These are phyloP conservation scores for Sycon ciliatum DNA, from an alignment of 37 sponge, comb jelly and placozoan species.

Conservation along the genomic window DNA sequence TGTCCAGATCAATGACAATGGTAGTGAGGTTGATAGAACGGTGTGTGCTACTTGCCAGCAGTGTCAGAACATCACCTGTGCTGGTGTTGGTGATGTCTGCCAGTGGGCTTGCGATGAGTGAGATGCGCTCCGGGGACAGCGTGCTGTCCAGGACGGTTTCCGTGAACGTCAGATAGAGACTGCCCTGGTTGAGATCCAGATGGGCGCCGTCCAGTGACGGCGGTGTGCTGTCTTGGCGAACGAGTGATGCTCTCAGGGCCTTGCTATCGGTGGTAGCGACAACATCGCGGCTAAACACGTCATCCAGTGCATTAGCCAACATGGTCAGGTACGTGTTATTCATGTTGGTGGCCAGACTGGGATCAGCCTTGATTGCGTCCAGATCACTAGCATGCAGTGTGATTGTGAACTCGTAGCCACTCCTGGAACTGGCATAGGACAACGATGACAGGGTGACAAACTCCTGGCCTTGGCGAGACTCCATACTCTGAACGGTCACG, in stretches of 20 bases:
- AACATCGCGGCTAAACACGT: not conserved
- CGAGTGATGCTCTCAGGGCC: not conserved
- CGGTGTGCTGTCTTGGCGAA: slow-evolving; percentile 32
- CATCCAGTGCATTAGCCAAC: not conserved
- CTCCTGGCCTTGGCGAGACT: not conserved
- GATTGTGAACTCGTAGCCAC: slow-evolving; percentile 51
- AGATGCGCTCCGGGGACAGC: no score
- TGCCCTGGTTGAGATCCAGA: slow-evolving; percentile 54
- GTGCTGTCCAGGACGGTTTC: slow-evolving; percentile 61
- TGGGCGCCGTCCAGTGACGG: slow-evolving; percentile 51
- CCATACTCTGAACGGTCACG: slow-evolving; percentile 2
- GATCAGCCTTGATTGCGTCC: slow-evolving; percentile 57
- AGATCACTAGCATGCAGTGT: slow-evolving; percentile 45
- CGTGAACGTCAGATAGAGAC: slow-evolving; percentile 47
- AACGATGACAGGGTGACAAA: not conserved
- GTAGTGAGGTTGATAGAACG: no score
- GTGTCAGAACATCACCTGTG: no score
- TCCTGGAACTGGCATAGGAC: not conserved
- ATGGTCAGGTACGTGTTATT: slow-evolving; percentile 41
- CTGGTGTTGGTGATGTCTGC: no score
- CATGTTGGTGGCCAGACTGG: slow-evolving; percentile 34
- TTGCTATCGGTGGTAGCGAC: not conserved
- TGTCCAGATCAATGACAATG: slow-evolving; percentile 38
- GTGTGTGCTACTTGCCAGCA: no score
- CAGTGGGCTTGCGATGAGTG: no score